These are phyloP conservation scores for Glaucopsyche alexis DNA, from an alignment of 2,888 invertebrate genomes.

Conservation along the genomic window DNA sequence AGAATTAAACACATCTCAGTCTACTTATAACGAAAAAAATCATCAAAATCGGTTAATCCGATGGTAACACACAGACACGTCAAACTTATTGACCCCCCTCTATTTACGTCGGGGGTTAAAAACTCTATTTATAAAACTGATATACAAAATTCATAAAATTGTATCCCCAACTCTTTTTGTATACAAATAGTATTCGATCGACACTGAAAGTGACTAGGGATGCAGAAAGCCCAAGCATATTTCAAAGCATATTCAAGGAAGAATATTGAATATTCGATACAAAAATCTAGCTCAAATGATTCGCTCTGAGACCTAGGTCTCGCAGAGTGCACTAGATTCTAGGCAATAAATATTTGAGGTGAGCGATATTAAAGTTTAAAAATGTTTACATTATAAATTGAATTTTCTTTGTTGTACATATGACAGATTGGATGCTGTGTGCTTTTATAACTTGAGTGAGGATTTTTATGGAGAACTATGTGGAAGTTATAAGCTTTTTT, in stretches of 20 bases:
- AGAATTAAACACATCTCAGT: too few relatives aligned
- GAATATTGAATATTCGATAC: slow-evolving; percentile 13
- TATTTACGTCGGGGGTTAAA: too few relatives aligned
- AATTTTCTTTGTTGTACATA: not conserved
- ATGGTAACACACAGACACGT: too few relatives aligned
- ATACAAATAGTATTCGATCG: not conserved
- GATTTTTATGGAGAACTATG: not conserved
- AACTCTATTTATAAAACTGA: not conserved
- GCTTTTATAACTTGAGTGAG: not conserved
- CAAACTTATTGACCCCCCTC: too few relatives aligned
- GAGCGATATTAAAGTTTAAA: not conserved
- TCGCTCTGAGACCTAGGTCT: not conserved
- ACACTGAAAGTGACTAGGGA: not conserved
- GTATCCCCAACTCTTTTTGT: not conserved
- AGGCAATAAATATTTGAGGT: slow-evolving; percentile 14
- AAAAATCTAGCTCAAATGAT: slow-evolving; percentile 6
- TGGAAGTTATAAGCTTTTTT: too few relatives aligned
- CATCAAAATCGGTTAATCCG: too few relatives aligned
- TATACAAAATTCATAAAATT: not conserved
- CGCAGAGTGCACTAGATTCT: slow-evolving; percentile 6
- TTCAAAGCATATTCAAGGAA: not conserved
- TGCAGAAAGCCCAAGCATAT: not conserved
- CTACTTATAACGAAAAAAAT: too few relatives aligned
- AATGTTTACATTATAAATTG: slow-evolving; percentile 1
- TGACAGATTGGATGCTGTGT: not conserved